phyloP scores from a whole-genome alignment of 2,113 vertebrate genomes.

The Chaenogobius annularis region DNA sequence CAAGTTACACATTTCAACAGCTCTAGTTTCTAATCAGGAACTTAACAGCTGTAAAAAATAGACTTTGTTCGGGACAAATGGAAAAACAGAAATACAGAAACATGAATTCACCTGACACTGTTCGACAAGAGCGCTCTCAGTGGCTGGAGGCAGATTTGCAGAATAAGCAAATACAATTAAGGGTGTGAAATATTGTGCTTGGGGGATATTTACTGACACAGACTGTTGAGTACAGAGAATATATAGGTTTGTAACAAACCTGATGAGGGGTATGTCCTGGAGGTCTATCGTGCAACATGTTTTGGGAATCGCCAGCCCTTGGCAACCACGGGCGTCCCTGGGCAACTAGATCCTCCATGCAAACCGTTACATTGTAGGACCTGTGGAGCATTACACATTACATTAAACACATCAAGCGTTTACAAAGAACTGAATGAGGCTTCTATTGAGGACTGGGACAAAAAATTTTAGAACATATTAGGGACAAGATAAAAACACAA shows the following conservation, averaged over 20 bases:
- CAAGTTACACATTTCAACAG: not conserved
- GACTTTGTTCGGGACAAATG: not conserved
- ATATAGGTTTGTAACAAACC: slow-evolving; percentile 65
- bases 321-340: too few species aligned
- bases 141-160: slow-evolving; percentile 33
- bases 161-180: slow-evolving; percentile 33
- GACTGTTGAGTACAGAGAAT: slow-evolving; percentile 27
- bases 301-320: too few species aligned
- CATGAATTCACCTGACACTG: slow-evolving; percentile 6
- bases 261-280: slow-evolving; percentile 90
- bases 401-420: not conserved
- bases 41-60: not conserved
- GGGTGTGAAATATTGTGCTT: slow-evolving; percentile 39
- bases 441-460: too few species aligned
- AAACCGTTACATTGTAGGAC: slow-evolving; percentile 91
- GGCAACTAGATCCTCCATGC: slow-evolving; percentile 82
- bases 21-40: not conserved
- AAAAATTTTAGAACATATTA: not conserved
- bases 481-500: not conserved
- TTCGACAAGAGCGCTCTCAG: slow-evolving; percentile 35
- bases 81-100: not conserved
- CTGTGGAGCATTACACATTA: slow-evolving; percentile 56
- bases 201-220: slow-evolving; percentile 20
- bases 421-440: not conserved
- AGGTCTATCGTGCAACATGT: slow-evolving; percentile 90